Base-by-base conservation (phyloP, 37 sponge, comb jelly and placozoan species). In the Beroe ovata region DNA sequence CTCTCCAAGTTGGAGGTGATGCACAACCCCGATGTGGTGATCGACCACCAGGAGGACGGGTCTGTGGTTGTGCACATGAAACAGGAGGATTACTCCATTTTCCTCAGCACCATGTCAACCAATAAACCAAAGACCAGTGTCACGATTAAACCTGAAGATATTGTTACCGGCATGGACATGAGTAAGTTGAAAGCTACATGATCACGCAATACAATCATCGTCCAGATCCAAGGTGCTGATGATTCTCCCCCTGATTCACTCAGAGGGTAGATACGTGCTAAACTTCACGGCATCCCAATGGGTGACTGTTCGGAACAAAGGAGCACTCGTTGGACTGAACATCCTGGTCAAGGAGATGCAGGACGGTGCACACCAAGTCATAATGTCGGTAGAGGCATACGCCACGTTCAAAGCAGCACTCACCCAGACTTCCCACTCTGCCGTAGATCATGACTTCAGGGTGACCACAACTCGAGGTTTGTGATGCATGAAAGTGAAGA, bases 1-100 rank as follows among this genome's bases (percentile, higher is more conserved):
- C 84, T 77, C 84, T 77, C 54, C 84, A 77, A 77, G 84, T 23
- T 77, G 54, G 84, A 77, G 47, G 84, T 77, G 22, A 20, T 77
- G 54, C 54, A 39, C 54, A 19, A 42, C n/a, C 84, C 84, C 19
- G 54, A 36, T 8, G 84, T 77, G 8, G 36, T 19, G 25, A 26
- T 77, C 28, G 54, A 77, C 54, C 8, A 39, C 8, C 84, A 77
- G 84, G 28, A 4, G 8, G 84, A 77, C 33, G 84, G 84, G 18
- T 77, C 84, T 36, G 47, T 77, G 18, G 33, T 41, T 1, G 84
- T 77, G 54, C 21, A 42, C 54, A 30, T 77, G 54, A 23, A 16
- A 23, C 84, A 77, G 54, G 54, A 77, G 28, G 38, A 77, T 54
- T 77, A 77, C 84, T 36, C 38, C 42, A 77, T 42, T 19, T 77